phyloP scores from a whole-genome alignment of 2,888 invertebrate genomes.

The Coelinius sp. region DNA sequence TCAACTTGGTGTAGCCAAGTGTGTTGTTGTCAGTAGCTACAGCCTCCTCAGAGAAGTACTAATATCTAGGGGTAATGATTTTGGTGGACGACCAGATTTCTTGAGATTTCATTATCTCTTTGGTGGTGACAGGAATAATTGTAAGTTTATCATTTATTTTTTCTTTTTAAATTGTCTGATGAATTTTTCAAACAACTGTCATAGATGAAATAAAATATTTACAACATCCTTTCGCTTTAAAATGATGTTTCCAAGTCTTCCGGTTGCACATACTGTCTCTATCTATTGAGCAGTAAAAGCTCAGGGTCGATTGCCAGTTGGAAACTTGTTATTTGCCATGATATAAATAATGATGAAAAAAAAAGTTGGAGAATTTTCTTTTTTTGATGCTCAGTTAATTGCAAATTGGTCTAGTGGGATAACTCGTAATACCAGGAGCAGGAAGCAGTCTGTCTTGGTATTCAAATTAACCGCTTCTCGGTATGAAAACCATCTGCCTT shows the following conservation, averaged over 20 bases:
- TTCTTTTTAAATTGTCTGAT: neutral
- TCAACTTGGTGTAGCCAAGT: slow-evolving; percentile 78
- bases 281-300: neutral
- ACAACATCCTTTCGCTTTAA: neutral
- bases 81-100: slow-evolving; percentile 88
- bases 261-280: neutral
- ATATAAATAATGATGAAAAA: neutral
- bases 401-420: slow-evolving; percentile 34
- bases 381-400: slow-evolving; percentile 21
- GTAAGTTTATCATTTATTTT: slow-evolving; percentile 74
- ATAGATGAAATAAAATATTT: neutral
- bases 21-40: slow-evolving; percentile 83
- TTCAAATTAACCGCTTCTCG: slow-evolving; percentile 59
- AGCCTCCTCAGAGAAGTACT: slow-evolving; percentile 82
- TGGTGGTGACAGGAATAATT: slow-evolving; percentile 88
- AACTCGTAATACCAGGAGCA: slow-evolving; percentile 60
- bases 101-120: slow-evolving; percentile 85
- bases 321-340: slow-evolving; percentile 4
- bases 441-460: slow-evolving; percentile 57
- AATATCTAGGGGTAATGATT: slow-evolving; percentile 84
- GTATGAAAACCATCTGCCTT: slow-evolving; percentile 51
- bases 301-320: slow-evolving; percentile 9
- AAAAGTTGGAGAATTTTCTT: neutral
- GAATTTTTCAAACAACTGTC: neutral
- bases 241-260: neutral